These are phyloP conservation scores for Noctua pronuba DNA, from an alignment of 2,888 invertebrate genomes.

Conservation along the genomic window DNA sequence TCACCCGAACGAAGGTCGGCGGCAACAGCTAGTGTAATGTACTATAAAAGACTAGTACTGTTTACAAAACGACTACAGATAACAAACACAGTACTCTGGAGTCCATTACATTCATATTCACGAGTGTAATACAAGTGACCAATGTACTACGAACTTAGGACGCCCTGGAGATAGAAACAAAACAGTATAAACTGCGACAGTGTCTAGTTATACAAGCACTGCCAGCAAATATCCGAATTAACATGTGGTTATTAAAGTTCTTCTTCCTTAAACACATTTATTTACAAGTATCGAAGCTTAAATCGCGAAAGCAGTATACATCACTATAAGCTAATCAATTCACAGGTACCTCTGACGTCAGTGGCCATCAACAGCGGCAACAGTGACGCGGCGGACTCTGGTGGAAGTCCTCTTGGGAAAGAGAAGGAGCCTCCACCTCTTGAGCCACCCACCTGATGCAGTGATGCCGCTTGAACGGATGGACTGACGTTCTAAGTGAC, in stretches of 20 bases:
- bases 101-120: constrained; percentile 51
- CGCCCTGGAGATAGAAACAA: constrained; percentile 16
- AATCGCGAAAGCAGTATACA: too few species aligned
- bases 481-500: constrained; percentile 46
- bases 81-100: constrained; percentile 31
- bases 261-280: too few species aligned
- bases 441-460: constrained; percentile 82
- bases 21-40: too few species aligned
- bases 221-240: constrained; percentile 9
- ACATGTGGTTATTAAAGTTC: too few species aligned
- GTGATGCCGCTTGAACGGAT: constrained; percentile 65
- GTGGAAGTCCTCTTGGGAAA: constrained; percentile 79
- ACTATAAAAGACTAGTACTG: not conserved
- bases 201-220: not conserved
- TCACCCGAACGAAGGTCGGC: too few species aligned
- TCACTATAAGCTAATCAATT: constrained; percentile 22
- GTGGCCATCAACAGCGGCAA: constrained; percentile 85
- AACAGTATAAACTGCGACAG: not conserved
- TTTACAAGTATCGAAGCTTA: too few species aligned
- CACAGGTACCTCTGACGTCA: constrained; percentile 86
- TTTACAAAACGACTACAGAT: constrained; percentile 4
- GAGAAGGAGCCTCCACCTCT: constrained; percentile 77
- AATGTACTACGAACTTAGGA: constrained; percentile 24
- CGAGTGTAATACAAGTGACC: constrained; percentile 28
- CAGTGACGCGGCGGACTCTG: constrained; percentile 77